Evolutionary conservation across 2,888 invertebrate species (phyloP).

Genomic region (Luffia ferchaultella): DNA sequence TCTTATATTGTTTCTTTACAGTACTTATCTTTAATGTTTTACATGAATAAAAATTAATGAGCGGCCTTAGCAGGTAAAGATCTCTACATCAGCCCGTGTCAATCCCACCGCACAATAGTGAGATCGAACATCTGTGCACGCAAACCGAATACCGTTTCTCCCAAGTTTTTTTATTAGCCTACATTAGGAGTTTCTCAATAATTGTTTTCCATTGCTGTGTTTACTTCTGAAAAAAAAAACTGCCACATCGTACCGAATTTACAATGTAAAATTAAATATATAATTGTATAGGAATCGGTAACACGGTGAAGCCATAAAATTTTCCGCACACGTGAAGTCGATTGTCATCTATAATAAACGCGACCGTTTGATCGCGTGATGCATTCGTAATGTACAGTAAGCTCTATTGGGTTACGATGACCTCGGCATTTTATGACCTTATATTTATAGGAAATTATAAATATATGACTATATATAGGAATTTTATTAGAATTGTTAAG

Average conservation of each 20-base stretch:
- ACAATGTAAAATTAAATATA: background rate
- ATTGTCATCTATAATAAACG: background rate
- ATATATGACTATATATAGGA: too few species aligned
- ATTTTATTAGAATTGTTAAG: too few species aligned
- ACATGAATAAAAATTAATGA: too few species aligned
- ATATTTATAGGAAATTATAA: constrained; percentile 2
- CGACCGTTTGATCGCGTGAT: constrained; percentile 14
- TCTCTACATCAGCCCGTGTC: too few species aligned
- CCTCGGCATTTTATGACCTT: background rate
- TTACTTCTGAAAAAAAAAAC: background rate
- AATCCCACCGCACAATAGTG: background rate
- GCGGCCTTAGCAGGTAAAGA: too few species aligned
- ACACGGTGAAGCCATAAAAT: background rate
- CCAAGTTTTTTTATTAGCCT: background rate
- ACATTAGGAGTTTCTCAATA: background rate
- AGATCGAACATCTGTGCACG: background rate
- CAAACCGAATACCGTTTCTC: background rate
- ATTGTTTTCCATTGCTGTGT: background rate
- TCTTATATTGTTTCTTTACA: too few species aligned
- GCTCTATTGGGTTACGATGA: constrained; percentile 1
- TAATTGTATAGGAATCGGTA: background rate
- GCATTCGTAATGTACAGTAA: constrained; percentile 21
- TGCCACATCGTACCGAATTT: background rate
- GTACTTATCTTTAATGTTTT: too few species aligned
- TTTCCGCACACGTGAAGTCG: background rate